Evolutionary conservation across 2,797 vertebrate species (phyloP).

Genomic region (Acipenser transmontanus): DNA sequence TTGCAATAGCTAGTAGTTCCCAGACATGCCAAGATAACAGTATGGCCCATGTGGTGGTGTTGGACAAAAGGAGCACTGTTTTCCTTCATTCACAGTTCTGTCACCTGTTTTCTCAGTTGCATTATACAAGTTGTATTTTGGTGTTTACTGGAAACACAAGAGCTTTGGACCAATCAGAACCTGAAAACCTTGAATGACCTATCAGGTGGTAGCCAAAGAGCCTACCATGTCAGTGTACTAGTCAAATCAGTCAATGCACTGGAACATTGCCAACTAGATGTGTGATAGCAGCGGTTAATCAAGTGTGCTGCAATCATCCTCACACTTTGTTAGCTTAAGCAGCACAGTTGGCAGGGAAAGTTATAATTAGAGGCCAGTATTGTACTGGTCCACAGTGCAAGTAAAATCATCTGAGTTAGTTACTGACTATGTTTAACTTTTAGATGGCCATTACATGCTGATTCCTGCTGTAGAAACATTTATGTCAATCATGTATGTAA

Average conservation of each 20-base stretch:
- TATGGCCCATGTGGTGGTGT: constrained; percentile 18
- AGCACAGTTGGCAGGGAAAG: constrained; percentile 25
- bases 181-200: constrained; percentile 27
- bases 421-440: too few relatives aligned
- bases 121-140: constrained; percentile 36
- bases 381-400: background rate
- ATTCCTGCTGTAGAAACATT: too few relatives aligned
- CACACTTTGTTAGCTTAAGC: background rate
- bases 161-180: constrained; percentile 37
- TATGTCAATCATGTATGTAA: too few relatives aligned
- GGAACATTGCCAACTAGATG: constrained; percentile 29
- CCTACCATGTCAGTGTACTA: constrained; percentile 36
- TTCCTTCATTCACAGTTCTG: constrained; percentile 29
- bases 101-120: constrained; percentile 25
- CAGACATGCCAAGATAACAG: constrained; percentile 2
- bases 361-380: constrained; percentile 35
- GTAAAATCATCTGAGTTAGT: background rate
- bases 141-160: constrained; percentile 29
- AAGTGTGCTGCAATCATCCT: constrained; percentile 29
- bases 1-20: background rate
- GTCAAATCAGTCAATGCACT: constrained; percentile 31
- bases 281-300: constrained; percentile 37
- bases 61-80: constrained; percentile 41
- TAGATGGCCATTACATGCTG: too few relatives aligned
- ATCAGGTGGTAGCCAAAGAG: constrained; percentile 30